A percentile compares a stretch with the other conserved stretches of the same genome.
Evolutionary conservation across 2,797 vertebrate species (phyloP).

Genomic region (Eulemur mongoz): DNA sequence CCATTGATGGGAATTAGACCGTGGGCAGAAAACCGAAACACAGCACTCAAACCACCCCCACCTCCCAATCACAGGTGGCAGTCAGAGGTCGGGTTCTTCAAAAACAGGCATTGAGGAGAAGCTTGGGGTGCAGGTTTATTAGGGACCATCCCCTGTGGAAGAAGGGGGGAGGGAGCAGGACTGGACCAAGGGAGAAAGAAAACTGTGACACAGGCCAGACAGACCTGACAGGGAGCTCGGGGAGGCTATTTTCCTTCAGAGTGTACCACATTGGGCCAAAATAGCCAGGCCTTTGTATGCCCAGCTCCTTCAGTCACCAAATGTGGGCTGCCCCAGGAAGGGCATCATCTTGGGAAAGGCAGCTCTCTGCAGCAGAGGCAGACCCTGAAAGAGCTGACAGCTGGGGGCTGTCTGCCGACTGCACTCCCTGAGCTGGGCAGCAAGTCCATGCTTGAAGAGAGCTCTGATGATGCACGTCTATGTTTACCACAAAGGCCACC

Average conservation of each 20-base stretch:
- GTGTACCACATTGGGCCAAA: neutral
- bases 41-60: neutral
- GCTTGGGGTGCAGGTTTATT: neutral
- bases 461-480: neutral
- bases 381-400: neutral
- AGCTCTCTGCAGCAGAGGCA: neutral
- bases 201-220: neutral
- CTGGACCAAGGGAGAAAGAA: neutral
- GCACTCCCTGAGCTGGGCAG: neutral
- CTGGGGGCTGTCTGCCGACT: neutral
- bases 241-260: neutral
- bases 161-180: neutral
- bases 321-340: neutral
- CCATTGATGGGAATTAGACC: neutral
- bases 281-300: neutral
- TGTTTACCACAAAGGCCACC: neutral
- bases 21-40: neutral
- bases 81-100: neutral
- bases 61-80: neutral
- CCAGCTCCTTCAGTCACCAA: neutral
- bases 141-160: neutral
- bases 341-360: neutral
- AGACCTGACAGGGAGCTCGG: neutral
- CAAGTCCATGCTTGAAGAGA: neutral
- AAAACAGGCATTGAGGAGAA: neutral